Base-by-base conservation (phyloP, 64 coral and sea anemone genomes). In the Dendrophyllia cribrosa region DNA sequence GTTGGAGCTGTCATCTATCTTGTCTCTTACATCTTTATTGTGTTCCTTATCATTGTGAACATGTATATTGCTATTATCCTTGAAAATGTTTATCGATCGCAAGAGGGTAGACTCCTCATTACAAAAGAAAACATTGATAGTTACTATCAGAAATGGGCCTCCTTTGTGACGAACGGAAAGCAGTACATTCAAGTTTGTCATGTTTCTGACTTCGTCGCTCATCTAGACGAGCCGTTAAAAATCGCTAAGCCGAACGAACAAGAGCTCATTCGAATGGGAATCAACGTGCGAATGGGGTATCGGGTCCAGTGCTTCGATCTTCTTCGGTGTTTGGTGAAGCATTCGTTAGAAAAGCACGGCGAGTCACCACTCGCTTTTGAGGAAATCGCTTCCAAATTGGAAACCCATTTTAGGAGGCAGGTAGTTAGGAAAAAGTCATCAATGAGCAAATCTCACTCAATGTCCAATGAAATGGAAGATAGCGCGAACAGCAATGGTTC, bases 41-140 rank as follows among this genome's bases (percentile, higher is more conserved):
- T 91, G 21, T 96, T 88, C 51, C 70, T 96, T 6, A 96, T 93
- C 56, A 75, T 96, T 23, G 94, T 96, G 7, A 96, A 96, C 19
- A 96, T 96, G 89, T 88, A 96, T 68, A 96, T 96, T 79, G 95
- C 90, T 19, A 92, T 96, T 8, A 96, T 96, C 25, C 52, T 96
- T 0, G 90, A 96, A 44, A 96, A 96, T 53, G 85, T 96, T 49
- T 89, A 93, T 14, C 63, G 90, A 4, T 88, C 72, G 13, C 90
- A 96, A 59, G 90, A 96, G 25, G 88, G 92, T 9, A 88, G 76
- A 17, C 79, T 86, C 20, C 78, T 92, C 19, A 83, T 96, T 48
- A 93, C 86, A 69, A 91, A 96, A 51, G 95, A 96, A n/a, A 71
- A 93, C 45, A 67, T 96, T 4, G 90, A 96, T 79, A 88, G 88